Evolutionary conservation across 1,140 invertebrate genomes (phyloP).

Genomic region (Drosophila gunungcola): DNA sequence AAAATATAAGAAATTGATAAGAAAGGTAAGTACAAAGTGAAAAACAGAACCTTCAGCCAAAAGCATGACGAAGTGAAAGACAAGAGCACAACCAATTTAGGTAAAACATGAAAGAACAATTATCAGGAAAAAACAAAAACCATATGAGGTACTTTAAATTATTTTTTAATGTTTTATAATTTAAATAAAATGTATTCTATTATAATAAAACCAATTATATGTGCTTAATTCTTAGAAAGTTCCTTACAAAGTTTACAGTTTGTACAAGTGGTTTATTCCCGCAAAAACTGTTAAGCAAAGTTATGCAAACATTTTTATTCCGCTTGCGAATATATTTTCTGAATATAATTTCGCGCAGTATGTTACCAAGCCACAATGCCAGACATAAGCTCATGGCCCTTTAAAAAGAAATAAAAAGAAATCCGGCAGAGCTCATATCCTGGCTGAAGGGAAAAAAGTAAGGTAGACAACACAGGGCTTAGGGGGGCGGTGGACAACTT

Average conservation of each 20-base stretch:
- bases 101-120: not conserved
- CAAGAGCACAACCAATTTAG: not conserved
- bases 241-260: too few relatives aligned
- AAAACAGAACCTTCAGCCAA: not conserved
- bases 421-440: slow-evolving; percentile 13
- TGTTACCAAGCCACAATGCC: slow-evolving; percentile 11
- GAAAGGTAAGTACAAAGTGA: not conserved
- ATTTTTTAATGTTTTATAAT: too few relatives aligned
- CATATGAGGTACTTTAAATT: too few relatives aligned
- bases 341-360: slow-evolving; percentile 5
- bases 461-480: not conserved
- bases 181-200: too few relatives aligned
- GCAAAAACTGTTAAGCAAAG: not conserved
- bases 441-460: slow-evolving; percentile 2
- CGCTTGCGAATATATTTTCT: slow-evolving; percentile 4
- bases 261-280: too few relatives aligned
- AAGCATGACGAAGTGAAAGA: not conserved
- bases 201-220: too few relatives aligned
- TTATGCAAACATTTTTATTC: slow-evolving; percentile 17
- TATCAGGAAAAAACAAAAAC: too few relatives aligned
- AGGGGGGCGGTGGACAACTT: not conserved
- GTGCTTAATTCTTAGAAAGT: too few relatives aligned
- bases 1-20: not conserved
- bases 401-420: not conserved
- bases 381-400: not conserved